Evolutionary conservation across 1,140 invertebrate genomes (phyloP), one percentile per base, ranked within the genome.

Genomic region (Papilio dardanus): DNA sequence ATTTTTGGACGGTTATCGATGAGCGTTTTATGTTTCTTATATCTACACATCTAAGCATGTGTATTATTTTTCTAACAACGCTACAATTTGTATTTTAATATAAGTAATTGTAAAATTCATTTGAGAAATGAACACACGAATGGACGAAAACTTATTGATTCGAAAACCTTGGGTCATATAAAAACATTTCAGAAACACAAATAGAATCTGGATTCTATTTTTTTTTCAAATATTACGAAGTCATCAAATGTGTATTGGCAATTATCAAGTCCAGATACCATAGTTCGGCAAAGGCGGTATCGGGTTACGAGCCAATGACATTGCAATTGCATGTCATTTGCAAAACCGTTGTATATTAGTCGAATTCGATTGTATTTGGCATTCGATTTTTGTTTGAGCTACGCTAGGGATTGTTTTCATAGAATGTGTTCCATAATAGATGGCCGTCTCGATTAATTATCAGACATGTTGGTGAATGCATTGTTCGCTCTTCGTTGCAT

Each of bases 311-410:
- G 30, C 65, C 14, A n/a, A 66, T 33, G 37, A 21, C 24, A 40
- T 68, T 68, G 67, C 35, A 68, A 37, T 35, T 21, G 67, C 14
- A 62, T 12, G 54, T 68, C 5, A 68, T 42, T 40, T 37, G 21
- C 67, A 40, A 68, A 62, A 37, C n/a, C 19, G 19, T 68, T 68
- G 67, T 40, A 68, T 40, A 68, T 68, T 68, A 37, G 21, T 8
- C 35, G n/a, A 68, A 68, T 68, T 28, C 31, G 33, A 37, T 68
- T 68, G 33, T 37, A 68, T 21, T 68, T 68, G 33, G 35, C 33
- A 37, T 68, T 16, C 5, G 37, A 68, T 33, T 67, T 67, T 31
- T 37, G 33, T 62, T 62, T 28, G 54, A 30, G 14, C 24, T 24
- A 16, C 54, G 3, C 24, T 30, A 30, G 54, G 54, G 24, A 28